These are phyloP conservation scores for Paracanthobrama guichenoti DNA, from an alignment of 2,113 vertebrate species.

Conservation along the genomic window DNA sequence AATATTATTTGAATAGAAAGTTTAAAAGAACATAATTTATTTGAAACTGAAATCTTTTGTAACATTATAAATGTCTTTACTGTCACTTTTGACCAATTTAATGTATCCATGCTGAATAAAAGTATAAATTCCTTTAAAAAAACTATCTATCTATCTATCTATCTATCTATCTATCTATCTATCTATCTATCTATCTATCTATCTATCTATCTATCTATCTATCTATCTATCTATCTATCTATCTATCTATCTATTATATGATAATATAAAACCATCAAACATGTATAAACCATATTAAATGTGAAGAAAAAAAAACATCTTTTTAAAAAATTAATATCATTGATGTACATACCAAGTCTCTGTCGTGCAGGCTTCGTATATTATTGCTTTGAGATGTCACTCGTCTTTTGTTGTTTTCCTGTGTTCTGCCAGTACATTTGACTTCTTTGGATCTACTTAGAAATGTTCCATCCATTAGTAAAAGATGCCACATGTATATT, in stretches of 20 bases:
- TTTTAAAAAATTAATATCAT: not conserved
- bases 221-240: no score
- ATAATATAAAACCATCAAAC: no score
- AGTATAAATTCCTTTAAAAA: not conserved
- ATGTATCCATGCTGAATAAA: not conserved
- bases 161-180: no score
- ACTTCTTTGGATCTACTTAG: not conserved
- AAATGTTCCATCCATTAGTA: not conserved
- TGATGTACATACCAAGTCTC: constrained; percentile 34
- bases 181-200: no score
- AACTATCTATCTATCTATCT: no score
- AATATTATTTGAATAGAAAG: not conserved
- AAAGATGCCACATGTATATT: not conserved
- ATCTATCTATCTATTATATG: no score
- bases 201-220: no score
- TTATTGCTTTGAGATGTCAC: not conserved
- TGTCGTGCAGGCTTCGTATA: not conserved
- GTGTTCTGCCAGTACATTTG: not conserved
- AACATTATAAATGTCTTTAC: not conserved
- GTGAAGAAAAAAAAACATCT: no score
- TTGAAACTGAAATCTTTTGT: not conserved
- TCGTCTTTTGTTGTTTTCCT: not conserved
- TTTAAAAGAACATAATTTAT: not conserved
- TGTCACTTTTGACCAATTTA: no score
- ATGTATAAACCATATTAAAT: no score